A percentile compares a stretch with the other conserved stretches of the same genome.
Conservation (phyloP, 1,140 invertebrate genomes). For the Diabrotica virgifera region DNA sequence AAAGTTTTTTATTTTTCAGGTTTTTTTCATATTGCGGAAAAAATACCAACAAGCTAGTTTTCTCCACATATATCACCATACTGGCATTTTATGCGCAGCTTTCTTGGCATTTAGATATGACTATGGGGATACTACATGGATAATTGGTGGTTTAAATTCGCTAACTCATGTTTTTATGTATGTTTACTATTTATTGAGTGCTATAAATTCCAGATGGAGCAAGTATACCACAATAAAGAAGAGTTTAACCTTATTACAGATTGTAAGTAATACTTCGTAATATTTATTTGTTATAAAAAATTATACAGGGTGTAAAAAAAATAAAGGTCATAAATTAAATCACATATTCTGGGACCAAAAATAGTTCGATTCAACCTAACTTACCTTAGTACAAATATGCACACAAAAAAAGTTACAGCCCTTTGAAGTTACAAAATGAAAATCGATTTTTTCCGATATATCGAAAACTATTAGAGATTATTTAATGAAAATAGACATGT, state of each 20-base stretch:
- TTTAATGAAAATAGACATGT: no score
- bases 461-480: no score
- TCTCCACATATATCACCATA: constrained; percentile 6
- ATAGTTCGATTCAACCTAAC: no score
- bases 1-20: not conserved
- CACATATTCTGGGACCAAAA: no score
- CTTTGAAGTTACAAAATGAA: no score
- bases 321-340: no score
- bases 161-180: constrained; percentile 6
- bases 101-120: not conserved
- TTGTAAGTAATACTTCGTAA: not conserved
- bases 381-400: no score
- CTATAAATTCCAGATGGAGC: constrained; percentile 3
- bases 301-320: no score
- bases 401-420: no score
- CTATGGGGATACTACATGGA: not conserved
- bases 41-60: not conserved
- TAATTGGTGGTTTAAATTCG: not conserved
- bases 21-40: not conserved
- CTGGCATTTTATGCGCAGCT: not conserved
- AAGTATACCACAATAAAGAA: constrained; percentile 1
- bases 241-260: constrained; percentile 4
- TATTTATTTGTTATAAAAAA: no score
- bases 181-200: constrained; percentile 1
- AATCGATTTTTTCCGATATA: no score